Conservation (phyloP, 1,140 invertebrate genomes). For the Trichonephila clavipes region DNA sequence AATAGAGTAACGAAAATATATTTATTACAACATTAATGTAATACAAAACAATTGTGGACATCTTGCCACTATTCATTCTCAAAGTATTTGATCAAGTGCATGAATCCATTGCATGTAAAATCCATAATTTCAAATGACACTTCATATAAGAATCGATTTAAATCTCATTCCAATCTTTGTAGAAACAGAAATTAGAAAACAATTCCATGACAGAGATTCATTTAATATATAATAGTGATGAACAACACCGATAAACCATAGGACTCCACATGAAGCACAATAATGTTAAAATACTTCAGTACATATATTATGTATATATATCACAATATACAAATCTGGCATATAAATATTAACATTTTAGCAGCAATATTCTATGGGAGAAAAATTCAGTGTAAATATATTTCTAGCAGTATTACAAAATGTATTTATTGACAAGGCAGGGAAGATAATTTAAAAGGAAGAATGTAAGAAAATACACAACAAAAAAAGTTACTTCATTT, state of each 20-base stretch:
- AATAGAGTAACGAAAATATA: conserved; percentile 63
- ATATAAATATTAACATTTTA: conserved; percentile 58
- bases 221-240: conserved; percentile 43
- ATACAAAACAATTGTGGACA: conserved; percentile 54
- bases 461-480: background rate
- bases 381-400: conserved; percentile 27
- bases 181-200: conserved; percentile 45
- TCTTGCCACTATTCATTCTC: conserved; percentile 12
- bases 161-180: background rate
- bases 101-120: background rate
- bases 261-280: conserved; percentile 38
- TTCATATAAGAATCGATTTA: conserved; percentile 10
- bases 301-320: conserved; percentile 56
- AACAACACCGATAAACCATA: conserved; percentile 48
- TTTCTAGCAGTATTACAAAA: conserved; percentile 12
- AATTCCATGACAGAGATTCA: conserved; percentile 6
- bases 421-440: background rate
- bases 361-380: conserved; percentile 17
- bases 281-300: conserved; percentile 68
- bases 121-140: background rate
- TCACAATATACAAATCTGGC: conserved; percentile 69
- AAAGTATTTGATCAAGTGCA: conserved; percentile 56
- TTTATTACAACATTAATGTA: conserved; percentile 62
- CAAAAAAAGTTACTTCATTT: too few relatives aligned
- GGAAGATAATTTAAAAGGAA: background rate